phyloP scores from a whole-genome alignment of 2,797 vertebrate genomes.

The Chrosomus eos region DNA sequence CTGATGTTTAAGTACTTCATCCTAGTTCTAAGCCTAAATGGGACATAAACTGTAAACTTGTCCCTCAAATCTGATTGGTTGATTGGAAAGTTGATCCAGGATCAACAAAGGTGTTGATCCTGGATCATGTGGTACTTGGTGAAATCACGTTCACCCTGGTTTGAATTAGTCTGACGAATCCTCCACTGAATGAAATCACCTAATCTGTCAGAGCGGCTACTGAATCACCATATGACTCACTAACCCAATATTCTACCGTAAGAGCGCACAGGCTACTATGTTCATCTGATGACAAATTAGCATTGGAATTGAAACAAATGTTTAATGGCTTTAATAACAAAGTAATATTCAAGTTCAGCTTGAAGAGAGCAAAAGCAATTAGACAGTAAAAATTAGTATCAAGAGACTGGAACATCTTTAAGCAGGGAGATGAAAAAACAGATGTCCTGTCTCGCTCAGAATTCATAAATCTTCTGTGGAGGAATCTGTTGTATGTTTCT shows the following conservation, averaged over 20 bases:
- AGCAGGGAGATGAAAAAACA: constrained; percentile 62
- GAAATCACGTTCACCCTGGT: too few relatives aligned
- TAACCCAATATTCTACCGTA: constrained; percentile 4
- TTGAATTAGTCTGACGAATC: constrained; percentile 10
- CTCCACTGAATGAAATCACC: constrained; percentile 18
- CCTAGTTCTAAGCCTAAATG: too few relatives aligned
- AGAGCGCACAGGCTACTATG: background rate
- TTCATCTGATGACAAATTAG: constrained; percentile 49
- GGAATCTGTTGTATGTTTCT: constrained; percentile 59
- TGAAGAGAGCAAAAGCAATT: constrained; percentile 57
- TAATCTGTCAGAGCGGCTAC: background rate
- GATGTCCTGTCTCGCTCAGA: constrained; percentile 60
- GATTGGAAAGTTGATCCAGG: too few relatives aligned
- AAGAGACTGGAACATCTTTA: constrained; percentile 59
- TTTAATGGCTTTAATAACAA: constrained; percentile 48
- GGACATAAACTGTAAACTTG: too few relatives aligned
- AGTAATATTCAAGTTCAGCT: constrained; percentile 49
- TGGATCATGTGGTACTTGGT: too few relatives aligned
- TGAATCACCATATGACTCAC: constrained; percentile 25
- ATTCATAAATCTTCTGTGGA: constrained; percentile 63
- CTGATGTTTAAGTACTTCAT: too few relatives aligned
- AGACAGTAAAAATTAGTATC: constrained; percentile 57
- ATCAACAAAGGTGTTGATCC: too few relatives aligned
- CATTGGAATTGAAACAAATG: constrained; percentile 53
- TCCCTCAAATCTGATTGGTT: too few relatives aligned